Percentiles rank a stretch among this genome's conserved stretches.
phyloP scores from a whole-genome alignment of 92 coral and sea anemone species.

The Micromussa lordhowensis region DNA sequence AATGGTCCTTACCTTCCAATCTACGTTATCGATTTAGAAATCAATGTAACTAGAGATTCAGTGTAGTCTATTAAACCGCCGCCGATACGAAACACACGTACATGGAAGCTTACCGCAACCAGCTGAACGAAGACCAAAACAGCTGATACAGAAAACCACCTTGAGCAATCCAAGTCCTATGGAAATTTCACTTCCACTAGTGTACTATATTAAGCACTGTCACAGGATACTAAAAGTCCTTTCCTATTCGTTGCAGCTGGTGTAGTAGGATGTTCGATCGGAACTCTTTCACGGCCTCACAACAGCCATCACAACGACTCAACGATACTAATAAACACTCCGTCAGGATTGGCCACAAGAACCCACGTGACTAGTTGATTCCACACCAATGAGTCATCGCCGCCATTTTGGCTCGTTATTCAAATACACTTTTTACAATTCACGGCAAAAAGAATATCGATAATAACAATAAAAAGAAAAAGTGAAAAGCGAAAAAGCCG shows the following conservation, averaged over 20 bases:
- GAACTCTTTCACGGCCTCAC: slow-evolving; percentile 13
- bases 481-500: too few species aligned
- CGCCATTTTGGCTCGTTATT: slow-evolving; percentile 34
- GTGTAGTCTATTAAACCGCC: neutral
- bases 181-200: neutral
- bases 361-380: slow-evolving; percentile 57
- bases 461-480: too few species aligned
- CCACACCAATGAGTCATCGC: slow-evolving; percentile 56
- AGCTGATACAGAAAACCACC: too few species aligned
- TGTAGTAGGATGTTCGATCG: neutral
- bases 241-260: slow-evolving; percentile 13
- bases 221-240: neutral
- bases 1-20: neutral
- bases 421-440: neutral
- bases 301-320: slow-evolving; percentile 30
- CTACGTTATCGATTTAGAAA: neutral
- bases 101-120: neutral
- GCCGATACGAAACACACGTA: neutral
- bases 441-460: too few species aligned
- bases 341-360: slow-evolving; percentile 47
- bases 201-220: neutral
- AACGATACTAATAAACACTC: neutral
- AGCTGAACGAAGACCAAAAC: neutral
- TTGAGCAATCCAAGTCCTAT: too few species aligned
- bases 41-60: neutral